These are phyloP conservation scores for Patiria pectinifera DNA, from an alignment of 53 echinoderm and acorn worm genomes.

Conservation along the genomic window DNA sequence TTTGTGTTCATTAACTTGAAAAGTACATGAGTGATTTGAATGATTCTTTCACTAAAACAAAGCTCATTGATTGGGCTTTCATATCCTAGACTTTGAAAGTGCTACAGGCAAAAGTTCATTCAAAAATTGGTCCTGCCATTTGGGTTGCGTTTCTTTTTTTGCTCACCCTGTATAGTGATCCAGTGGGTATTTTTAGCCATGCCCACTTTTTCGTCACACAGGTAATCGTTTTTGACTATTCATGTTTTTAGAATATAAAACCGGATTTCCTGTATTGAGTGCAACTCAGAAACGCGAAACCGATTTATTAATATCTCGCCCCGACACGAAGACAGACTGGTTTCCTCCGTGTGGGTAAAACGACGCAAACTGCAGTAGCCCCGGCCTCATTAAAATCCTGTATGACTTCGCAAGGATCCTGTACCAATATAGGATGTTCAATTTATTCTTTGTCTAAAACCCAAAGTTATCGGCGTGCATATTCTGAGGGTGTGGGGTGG, in stretches of 20 bases:
- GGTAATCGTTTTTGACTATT: not conserved
- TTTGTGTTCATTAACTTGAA: too few relatives aligned
- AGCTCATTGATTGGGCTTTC: too few relatives aligned
- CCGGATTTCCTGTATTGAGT: not conserved
- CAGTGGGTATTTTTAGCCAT: too few relatives aligned
- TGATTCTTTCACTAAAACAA: too few relatives aligned
- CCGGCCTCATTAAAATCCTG: slow-evolving; percentile 2
- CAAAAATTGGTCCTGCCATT: too few relatives aligned
- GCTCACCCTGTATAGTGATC: too few relatives aligned
- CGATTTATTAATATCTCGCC: not conserved
- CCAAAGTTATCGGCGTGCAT: not conserved
- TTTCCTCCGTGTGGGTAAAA: not conserved
- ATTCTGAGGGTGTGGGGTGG: not conserved
- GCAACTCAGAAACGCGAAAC: not conserved
- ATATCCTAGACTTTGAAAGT: too few relatives aligned
- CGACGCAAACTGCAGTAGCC: slow-evolving; percentile 4
- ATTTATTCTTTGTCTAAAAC: slow-evolving; percentile 35
- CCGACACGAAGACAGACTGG: slow-evolving; percentile 1
- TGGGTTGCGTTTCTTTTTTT: too few relatives aligned
- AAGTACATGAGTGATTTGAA: too few relatives aligned
- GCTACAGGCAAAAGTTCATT: too few relatives aligned
- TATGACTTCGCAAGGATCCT: not conserved
- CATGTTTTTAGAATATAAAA: not conserved
- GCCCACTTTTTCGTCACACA: not conserved
- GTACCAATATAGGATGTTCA: slow-evolving; percentile 12